These are phyloP conservation scores for Platorchestia sp. DNA, from an alignment of 1,140 invertebrate genomes.

Conservation along the genomic window DNA sequence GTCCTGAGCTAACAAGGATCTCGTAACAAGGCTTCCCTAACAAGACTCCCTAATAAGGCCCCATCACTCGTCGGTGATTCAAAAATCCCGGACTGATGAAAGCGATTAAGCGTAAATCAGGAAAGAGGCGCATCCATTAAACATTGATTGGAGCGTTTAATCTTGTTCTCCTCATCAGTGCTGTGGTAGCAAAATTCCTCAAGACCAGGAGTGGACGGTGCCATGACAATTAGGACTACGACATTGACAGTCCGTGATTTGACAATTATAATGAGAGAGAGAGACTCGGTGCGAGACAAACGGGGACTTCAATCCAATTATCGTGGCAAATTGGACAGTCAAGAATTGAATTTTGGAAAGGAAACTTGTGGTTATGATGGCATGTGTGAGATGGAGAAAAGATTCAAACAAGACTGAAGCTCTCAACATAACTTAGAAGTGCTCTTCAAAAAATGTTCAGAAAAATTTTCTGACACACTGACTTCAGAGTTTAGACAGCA, in stretches of 20 bases:
- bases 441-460: not conserved
- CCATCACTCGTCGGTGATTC: not conserved
- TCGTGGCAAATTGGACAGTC: not conserved
- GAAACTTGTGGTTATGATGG: not conserved
- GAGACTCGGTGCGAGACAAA: not conserved
- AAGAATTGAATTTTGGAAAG: not conserved
- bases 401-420: not conserved
- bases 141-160: conserved; percentile 33
- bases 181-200: not conserved
- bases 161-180: conserved; percentile 3
- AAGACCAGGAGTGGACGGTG: not conserved
- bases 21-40: not conserved
- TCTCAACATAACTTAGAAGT: not conserved
- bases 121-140: conserved; percentile 43
- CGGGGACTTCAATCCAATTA: not conserved
- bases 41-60: not conserved
- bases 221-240: not conserved
- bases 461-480: not conserved
- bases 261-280: not conserved
- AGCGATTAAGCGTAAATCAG: conserved; percentile 36
- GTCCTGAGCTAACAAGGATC: conserved; percentile 10
- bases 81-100: conserved; percentile 47
- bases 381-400: not conserved
- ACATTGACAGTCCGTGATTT: not conserved
- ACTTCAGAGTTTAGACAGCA: not conserved